Conservation (phyloP, 35 echinoderm and acorn worm genomes). For the Ptychodera flava region DNA sequence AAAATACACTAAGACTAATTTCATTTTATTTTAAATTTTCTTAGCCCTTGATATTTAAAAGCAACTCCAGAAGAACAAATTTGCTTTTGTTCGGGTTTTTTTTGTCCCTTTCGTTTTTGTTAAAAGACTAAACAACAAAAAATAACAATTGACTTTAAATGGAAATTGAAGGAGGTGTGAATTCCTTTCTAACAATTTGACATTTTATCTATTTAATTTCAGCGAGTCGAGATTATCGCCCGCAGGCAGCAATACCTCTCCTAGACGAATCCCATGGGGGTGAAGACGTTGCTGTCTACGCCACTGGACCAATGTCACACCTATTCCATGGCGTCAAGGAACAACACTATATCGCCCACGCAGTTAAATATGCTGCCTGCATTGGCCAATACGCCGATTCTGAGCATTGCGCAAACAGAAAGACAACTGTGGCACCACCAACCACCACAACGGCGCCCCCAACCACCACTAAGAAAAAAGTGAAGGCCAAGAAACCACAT, state of each 20-base stretch:
- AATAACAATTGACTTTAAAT: no score
- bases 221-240: no score
- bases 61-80: no score
- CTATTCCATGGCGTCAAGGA: conserved; percentile 75
- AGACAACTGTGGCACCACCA: neutral
- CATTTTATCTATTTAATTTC: no score
- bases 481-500: neutral
- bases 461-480: neutral
- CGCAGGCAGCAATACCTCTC: conserved; percentile 37
- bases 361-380: conserved; percentile 63
- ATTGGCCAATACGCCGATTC: conserved; percentile 8
- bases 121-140: no score
- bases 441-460: neutral
- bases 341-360: conserved; percentile 83
- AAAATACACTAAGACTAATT: no score
- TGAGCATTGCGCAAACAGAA: neutral
- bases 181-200: no score
- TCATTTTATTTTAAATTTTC: no score
- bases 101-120: no score
- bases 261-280: conserved; percentile 54
- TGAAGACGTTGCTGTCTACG: conserved; percentile 77
- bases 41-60: no score
- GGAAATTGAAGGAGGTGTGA: no score
- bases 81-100: no score
- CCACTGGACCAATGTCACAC: conserved; percentile 67